Percentiles rank a stretch among this genome's conserved stretches.
Conservation (phyloP, 2,888 invertebrate species). For the Cryptocheilus praepositus region DNA sequence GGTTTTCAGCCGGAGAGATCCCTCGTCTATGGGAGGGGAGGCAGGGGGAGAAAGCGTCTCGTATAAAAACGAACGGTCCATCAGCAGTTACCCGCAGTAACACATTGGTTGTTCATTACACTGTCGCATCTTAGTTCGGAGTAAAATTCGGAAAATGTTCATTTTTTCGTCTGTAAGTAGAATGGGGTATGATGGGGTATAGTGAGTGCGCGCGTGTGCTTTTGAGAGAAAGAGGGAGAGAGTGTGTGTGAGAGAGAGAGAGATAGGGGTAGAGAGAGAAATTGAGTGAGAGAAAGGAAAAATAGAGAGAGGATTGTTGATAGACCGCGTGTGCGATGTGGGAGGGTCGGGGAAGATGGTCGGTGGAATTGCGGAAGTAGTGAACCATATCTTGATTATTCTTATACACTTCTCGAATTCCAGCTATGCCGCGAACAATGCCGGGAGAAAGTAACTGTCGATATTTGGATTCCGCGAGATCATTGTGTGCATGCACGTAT, state of each 20-base stretch:
- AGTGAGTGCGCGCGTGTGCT: not conserved
- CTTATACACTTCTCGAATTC: slow-evolving; percentile 4
- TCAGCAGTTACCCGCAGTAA: slow-evolving; percentile 60
- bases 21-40: slow-evolving; percentile 25
- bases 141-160: slow-evolving; percentile 49
- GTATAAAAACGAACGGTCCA: slow-evolving; percentile 68
- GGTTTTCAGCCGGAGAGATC: slow-evolving; percentile 51
- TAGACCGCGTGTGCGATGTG: slow-evolving; percentile 3
- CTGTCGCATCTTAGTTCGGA: slow-evolving; percentile 24
- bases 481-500: slow-evolving; percentile 1
- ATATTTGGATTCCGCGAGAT: slow-evolving; percentile 26
- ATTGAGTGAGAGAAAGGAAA: not conserved
- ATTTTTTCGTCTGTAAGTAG: slow-evolving; percentile 59
- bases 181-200: slow-evolving; percentile 4
- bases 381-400: slow-evolving; percentile 20
- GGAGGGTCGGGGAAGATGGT: not conserved
- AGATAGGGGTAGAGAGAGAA: not conserved
- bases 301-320: not conserved
- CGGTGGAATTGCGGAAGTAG: slow-evolving; percentile 15
- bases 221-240: not conserved
- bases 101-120: slow-evolving; percentile 49
- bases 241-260: not conserved
- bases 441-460: slow-evolving; percentile 36
- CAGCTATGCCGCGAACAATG: slow-evolving; percentile 10
- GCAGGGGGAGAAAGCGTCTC: slow-evolving; percentile 66